Evolutionary conservation across 2,797 vertebrate genomes (phyloP), one percentile per base, ranked within the genome.

Genomic region (Pipistrellus pipistrellus): DNA sequence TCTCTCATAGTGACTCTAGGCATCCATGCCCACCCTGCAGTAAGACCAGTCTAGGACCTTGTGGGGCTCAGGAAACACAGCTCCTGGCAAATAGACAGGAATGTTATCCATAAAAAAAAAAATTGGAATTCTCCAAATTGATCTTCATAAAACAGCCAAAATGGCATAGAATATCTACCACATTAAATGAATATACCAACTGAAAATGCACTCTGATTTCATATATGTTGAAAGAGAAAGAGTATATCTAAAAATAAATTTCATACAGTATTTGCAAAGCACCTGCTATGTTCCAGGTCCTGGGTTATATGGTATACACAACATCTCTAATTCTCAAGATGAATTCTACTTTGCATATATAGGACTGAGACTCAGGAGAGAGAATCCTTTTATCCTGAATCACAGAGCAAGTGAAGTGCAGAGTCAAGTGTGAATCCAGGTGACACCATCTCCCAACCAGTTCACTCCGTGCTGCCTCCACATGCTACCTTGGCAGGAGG

Each of bases 171-270:
- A 57, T 23, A 86, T n/a, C 14, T n/a, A 35, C 57, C 14, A 32
- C 15, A 27, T 55, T 66, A 76, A 59, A 18, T 72, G 30, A 82
- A 55, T 62, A 68, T 3, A 27, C 53, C 73, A 55, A 5, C 46
- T 69, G 90, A 68, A 92, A 20, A 62, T 23, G n/a, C 12, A 55
- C 85, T 93, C 84, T 84, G 72, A 86, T 73, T 66, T 68, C 14
- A 27, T 20, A 17, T 17, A 78, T 51, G n/a, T 57, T 76, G 27
- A 85, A 91, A 80, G 44, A 27, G 13, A 14, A 27, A 3, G 27
- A 32, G 8, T 48, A 0, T 27, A 75, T 84, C 73, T 77, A 71
- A 59, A 91, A 55, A 71, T 64, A n/a, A 27, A 69, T 80, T 44
- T 66, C 41, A 76, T 14, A 32, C 6, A 27, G 6, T 68, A 51